Base-by-base conservation (phyloP, 2,888 invertebrate genomes). In the Diploptera punctata region DNA sequence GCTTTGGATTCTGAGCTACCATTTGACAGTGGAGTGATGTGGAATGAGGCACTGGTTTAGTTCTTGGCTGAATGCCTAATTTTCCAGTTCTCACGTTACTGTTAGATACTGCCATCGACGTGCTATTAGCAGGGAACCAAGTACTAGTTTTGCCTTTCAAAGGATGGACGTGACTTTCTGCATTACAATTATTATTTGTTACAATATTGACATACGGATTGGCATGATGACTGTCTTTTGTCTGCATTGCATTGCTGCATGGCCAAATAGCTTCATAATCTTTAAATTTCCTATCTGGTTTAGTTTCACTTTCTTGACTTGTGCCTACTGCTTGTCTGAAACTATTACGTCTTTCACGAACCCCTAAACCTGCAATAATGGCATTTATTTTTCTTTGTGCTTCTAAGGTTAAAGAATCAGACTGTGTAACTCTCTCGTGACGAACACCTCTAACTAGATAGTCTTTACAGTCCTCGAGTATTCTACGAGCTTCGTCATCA, bases 251-350 rank as follows among this genome's bases (percentile, higher is more conserved):
- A 24, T 3, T n/a, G 29, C 31, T 24, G 18, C 16, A 26, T 7
- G 78, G 79, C 79, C 79, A 79, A 49, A 79, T 78, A 1, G 78
- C 76, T 54, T 80, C 80, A 70, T 80, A 79, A 38, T 78, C 78
- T 38, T 74, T 71, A 1, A 68, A 10, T 69, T 44, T 65, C 10
- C n/a, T 10, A 18, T 9, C 21, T 9, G 29, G n/a, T 26, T 61
- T 73, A 2, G 33, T 43, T 7, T 61, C 67, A 1, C 52, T 54
- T 29, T 77, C 77, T n/a, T 75, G 76, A 62, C 77, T 77, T 73
- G 79, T 80, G 74, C 78, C 77, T 26, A 81, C 79, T 5, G 81
- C 80, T 74, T 80, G 79, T 1, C 80, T 75, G 72, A 81, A 81
- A 76, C 81, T 81, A 70, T 81, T 81, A 57, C 80, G 75, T 68